Base-by-base conservation (phyloP, 2,113 vertebrate genomes). In the Sprattus sprattus region DNA sequence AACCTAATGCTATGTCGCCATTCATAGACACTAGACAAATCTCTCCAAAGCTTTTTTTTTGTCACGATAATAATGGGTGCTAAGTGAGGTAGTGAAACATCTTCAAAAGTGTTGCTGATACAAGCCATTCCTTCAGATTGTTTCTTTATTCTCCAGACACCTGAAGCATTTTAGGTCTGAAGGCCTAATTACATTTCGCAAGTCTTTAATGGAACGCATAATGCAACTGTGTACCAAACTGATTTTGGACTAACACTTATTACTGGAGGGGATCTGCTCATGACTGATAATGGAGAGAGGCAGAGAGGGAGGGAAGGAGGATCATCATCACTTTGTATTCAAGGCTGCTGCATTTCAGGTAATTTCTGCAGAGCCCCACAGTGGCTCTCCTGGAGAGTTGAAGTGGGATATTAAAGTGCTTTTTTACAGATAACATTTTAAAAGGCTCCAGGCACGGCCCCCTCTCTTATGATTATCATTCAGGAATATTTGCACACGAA, bases 361-460 rank as follows among this genome's bases (percentile, higher is more conserved):
- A 93, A 94, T 94, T 94, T 93, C 90, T 84, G 83, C 85, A 87
- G 93, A 94, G 92, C 87, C 92, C 90, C 91, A 89, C 82, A 86
- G 89, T 91, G 87, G 87, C 91, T 88, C 91, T 91, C 90, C 90
- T 87, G 89, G 81, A 1, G 84, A 89, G 90, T 89, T 94, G 89
- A 93, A 94, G 92, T 91, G 89, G 90, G 89, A 91, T 90, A 92
- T 94, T 94, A 93, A 94, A 94, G 90, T 93, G 92, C 91, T 92
- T 93, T 91, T 32, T 75, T 75, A 84, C 90, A 91, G 93, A 94
- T 95, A 94, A 94, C 67, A 91, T 71, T 89, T 90, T 93, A 92
- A 94, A 94, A 89, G 87, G 93, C 92, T 93, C 86, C 86, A 88
- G 90, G 93, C 90, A 89, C 89, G 2, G 87, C 88, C 87, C 82